A percentile compares a stretch with the other conserved stretches of the same genome.
phyloP scores from a whole-genome alignment of 2,113 vertebrate genomes.

The Ictidomys tridecemlineatus region DNA sequence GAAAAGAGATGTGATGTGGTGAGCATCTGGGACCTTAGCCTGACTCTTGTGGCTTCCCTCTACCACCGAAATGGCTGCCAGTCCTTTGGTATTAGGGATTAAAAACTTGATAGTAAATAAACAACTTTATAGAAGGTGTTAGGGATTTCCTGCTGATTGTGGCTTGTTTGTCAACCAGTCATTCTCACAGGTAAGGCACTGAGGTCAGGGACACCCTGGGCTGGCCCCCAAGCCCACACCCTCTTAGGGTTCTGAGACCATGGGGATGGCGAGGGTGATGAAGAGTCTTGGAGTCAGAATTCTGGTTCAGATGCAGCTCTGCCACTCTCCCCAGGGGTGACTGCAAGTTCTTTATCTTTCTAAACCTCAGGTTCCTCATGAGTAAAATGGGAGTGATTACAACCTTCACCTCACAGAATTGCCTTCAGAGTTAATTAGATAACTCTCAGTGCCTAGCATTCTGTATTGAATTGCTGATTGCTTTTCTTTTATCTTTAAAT shows the following conservation, averaged over 20 bases:
- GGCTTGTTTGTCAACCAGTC: background rate
- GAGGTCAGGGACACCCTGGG: background rate
- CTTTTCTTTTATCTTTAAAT: background rate
- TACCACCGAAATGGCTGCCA: background rate
- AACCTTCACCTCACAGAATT: background rate
- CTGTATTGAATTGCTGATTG: background rate
- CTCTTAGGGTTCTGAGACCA: background rate
- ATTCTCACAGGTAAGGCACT: background rate
- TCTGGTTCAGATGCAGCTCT: background rate
- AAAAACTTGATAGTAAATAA: background rate
- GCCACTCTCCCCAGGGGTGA: accelerated
- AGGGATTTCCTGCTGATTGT: background rate
- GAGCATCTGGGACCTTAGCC: background rate
- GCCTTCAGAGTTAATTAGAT: background rate
- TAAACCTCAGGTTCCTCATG: background rate
- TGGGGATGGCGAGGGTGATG: background rate
- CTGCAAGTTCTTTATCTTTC: too few relatives aligned
- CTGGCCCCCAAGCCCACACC: too few relatives aligned
- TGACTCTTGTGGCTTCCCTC: background rate
- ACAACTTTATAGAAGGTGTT: background rate
- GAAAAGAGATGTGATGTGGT: background rate
- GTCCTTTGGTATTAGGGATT: background rate
- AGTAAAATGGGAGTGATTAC: background rate
- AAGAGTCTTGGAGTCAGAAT: background rate
- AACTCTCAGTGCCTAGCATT: background rate